Evolutionary conservation across 1,140 invertebrate species (phyloP).

Genomic region (Listronotus oregonensis): DNA sequence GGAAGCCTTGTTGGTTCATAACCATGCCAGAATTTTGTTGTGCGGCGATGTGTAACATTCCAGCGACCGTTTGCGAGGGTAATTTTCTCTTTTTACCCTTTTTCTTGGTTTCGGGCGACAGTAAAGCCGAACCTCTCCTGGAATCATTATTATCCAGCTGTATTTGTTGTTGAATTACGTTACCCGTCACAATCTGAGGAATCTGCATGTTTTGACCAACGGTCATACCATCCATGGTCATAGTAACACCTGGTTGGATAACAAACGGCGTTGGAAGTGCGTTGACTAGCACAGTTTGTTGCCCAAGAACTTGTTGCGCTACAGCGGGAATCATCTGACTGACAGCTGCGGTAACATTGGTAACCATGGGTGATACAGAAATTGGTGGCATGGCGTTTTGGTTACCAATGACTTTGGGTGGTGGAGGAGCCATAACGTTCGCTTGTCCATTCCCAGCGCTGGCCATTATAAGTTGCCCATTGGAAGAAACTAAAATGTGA

Average conservation of each 20-base stretch:
- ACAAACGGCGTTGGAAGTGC: constrained; percentile 79
- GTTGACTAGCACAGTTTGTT: constrained; percentile 81
- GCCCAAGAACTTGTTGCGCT: constrained; percentile 69
- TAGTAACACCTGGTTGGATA: constrained; percentile 73
- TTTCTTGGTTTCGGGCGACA: constrained; percentile 75
- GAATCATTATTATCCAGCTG: constrained; percentile 58
- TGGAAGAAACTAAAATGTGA: constrained; percentile 75
- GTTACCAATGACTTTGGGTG: constrained; percentile 64
- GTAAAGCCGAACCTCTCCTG: constrained; percentile 57
- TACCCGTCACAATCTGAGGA: constrained; percentile 69
- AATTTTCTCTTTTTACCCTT: constrained; percentile 76
- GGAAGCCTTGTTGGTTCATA: constrained; percentile 62
- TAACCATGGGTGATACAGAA: constrained; percentile 69
- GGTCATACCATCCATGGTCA: constrained; percentile 69
- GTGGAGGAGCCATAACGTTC: constrained; percentile 69
- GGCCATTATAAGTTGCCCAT: constrained; percentile 73
- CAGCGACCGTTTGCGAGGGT: constrained; percentile 71
- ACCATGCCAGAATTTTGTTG: constrained; percentile 53
- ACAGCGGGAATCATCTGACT: constrained; percentile 68
- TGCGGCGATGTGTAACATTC: constrained; percentile 74
- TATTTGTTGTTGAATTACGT: constrained; percentile 65
- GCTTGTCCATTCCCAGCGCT: constrained; percentile 58
- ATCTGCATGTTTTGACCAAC: constrained; percentile 71
- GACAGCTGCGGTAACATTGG: constrained; percentile 71
- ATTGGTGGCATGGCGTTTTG: constrained; percentile 68